These are phyloP conservation scores for Sphenodon punctatus DNA, from an alignment of 2,797 vertebrate genomes.

Conservation along the genomic window DNA sequence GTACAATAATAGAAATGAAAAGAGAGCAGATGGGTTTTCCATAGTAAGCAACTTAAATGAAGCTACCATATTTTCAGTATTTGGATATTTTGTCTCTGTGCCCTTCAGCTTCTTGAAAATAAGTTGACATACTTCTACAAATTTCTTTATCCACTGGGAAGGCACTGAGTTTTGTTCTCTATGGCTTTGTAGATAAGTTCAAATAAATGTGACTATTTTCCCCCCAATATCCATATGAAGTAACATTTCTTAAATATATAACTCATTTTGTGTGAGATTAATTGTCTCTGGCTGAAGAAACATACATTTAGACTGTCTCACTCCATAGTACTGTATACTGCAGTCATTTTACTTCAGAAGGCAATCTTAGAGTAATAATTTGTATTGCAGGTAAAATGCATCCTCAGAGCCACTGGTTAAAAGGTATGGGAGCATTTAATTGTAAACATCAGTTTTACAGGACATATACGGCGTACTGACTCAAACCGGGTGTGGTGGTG, in stretches of 20 bases:
- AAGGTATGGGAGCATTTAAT: too few relatives aligned
- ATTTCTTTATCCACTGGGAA: neutral
- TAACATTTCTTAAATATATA: neutral
- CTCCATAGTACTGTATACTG: neutral
- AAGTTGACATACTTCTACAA: neutral
- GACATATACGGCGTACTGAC: too few relatives aligned
- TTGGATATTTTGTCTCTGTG: neutral
- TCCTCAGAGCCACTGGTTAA: too few relatives aligned
- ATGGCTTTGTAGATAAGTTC: neutral
- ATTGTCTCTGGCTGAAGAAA: neutral
- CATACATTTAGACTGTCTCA: accelerated
- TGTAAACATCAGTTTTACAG: too few relatives aligned
- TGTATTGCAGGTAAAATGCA: too few relatives aligned
- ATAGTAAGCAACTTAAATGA: neutral
- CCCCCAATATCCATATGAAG: neutral
- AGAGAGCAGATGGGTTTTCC: neutral
- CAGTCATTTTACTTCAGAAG: neutral
- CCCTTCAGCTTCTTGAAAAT: neutral
- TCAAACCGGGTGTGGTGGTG: too few relatives aligned
- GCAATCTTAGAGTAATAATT: too few relatives aligned
- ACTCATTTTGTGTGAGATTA: neutral
- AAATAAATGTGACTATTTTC: neutral
- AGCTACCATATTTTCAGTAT: neutral
- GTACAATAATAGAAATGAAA: neutral
- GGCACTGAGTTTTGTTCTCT: neutral